Conservation (phyloP, 30 jellyfish, hydroid and myxozoan genomes). For the Turritopsis dohrnii region DNA sequence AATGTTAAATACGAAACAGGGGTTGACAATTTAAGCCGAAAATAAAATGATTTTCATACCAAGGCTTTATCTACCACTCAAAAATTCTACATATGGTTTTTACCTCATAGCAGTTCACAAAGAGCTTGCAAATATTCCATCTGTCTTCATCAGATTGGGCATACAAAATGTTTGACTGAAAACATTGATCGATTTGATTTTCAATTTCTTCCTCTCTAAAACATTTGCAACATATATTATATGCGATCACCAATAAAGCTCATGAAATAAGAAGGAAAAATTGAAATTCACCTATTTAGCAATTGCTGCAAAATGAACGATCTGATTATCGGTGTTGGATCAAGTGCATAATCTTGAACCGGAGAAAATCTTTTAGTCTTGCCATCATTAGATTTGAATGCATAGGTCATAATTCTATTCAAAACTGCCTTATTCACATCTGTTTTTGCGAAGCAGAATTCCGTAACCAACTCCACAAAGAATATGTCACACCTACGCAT, state of each 20-base stretch:
- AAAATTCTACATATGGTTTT: background rate
- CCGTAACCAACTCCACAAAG: conserved; percentile 51
- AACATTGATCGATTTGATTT: conserved; percentile 22
- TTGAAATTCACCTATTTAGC: conserved; percentile 24
- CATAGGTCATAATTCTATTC: conserved; percentile 45
- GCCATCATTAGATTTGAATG: conserved; percentile 22
- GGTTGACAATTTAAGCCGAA: background rate
- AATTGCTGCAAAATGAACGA: conserved; percentile 66
- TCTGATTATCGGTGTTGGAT: conserved; percentile 64
- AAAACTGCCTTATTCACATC: conserved; percentile 14
- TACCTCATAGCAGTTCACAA: conserved; percentile 61
- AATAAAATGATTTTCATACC: background rate
- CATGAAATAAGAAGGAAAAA: background rate
- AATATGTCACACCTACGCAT: conserved; percentile 33
- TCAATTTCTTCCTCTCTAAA: conserved; percentile 23
- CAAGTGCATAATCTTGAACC: conserved; percentile 59
- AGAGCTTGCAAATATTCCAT: conserved; percentile 48
- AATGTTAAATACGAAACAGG: background rate
- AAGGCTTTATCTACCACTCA: too few relatives aligned
- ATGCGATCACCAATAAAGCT: background rate
- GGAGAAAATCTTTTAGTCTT: conserved; percentile 55
- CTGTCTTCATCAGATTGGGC: conserved; percentile 25
- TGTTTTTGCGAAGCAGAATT: conserved; percentile 42
- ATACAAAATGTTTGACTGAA: conserved; percentile 10
- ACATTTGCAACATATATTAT: background rate